These are phyloP conservation scores for Pipistrellus kuhlii DNA, from an alignment of 2,797 vertebrate genomes.

Conservation along the genomic window DNA sequence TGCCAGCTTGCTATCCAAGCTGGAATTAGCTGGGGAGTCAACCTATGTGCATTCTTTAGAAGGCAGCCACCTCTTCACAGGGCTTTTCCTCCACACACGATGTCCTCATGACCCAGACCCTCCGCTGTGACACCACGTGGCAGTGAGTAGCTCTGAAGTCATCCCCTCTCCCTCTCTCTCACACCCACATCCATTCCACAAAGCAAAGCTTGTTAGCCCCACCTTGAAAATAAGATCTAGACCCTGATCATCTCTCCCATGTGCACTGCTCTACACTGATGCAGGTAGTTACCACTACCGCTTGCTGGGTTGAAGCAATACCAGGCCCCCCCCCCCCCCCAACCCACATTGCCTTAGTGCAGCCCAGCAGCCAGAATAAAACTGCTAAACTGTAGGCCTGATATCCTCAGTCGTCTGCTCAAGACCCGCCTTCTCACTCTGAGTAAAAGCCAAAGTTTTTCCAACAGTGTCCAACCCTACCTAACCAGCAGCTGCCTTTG, in stretches of 20 bases:
- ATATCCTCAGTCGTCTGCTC: neutral
- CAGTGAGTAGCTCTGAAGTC: neutral
- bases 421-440: neutral
- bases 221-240: neutral
- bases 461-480: neutral
- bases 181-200: too few relatives aligned
- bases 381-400: neutral
- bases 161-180: neutral
- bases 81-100: neutral
- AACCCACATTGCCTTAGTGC: accelerated
- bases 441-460: neutral
- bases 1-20: neutral
- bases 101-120: neutral
- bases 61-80: neutral
- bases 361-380: neutral
- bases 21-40: neutral
- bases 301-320: neutral
- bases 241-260: neutral
- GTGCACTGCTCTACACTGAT: neutral
- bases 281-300: neutral
- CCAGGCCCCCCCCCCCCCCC: too few relatives aligned
- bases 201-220: neutral
- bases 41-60: neutral
- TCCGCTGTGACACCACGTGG: neutral
- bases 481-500: neutral